Evolutionary conservation across 2,888 invertebrate species (phyloP).

Genomic region (Crematogaster levior): DNA sequence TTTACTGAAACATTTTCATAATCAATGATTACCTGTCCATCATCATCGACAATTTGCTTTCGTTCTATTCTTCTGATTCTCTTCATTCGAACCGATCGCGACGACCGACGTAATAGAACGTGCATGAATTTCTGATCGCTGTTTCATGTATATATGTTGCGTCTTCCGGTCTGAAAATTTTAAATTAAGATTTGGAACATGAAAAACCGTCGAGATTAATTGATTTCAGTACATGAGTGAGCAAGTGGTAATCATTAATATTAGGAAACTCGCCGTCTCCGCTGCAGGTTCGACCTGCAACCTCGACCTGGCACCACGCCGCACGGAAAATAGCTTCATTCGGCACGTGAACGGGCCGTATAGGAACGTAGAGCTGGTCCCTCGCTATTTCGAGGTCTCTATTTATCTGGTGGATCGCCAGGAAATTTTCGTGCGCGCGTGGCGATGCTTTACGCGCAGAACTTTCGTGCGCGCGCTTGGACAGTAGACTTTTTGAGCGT

Average conservation of each 20-base stretch:
- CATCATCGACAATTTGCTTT: neutral
- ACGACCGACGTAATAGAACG: neutral
- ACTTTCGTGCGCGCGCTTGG: neutral
- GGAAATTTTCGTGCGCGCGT: constrained; percentile 49
- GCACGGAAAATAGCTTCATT: constrained; percentile 56
- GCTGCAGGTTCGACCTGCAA: constrained; percentile 27
- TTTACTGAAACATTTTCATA: neutral
- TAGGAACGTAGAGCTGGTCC: constrained; percentile 46
- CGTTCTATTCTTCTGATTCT: neutral
- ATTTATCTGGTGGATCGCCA: constrained; percentile 72
- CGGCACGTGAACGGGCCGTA: constrained; percentile 54
- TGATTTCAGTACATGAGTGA: neutral
- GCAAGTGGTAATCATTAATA: constrained; percentile 7
- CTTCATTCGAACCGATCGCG: neutral
- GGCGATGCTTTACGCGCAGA: neutral
- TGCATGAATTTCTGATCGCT: neutral
- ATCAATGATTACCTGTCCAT: neutral
- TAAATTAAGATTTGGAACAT: neutral
- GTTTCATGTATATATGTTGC: too few relatives aligned
- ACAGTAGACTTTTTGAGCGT: neutral
- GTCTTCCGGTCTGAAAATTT: neutral
- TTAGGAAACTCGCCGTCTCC: constrained; percentile 20
- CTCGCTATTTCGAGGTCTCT: constrained; percentile 77
- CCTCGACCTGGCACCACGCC: constrained; percentile 51
- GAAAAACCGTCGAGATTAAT: neutral